Base-by-base conservation (phyloP, 2,797 vertebrate genomes). In the Rhinella marina region DNA sequence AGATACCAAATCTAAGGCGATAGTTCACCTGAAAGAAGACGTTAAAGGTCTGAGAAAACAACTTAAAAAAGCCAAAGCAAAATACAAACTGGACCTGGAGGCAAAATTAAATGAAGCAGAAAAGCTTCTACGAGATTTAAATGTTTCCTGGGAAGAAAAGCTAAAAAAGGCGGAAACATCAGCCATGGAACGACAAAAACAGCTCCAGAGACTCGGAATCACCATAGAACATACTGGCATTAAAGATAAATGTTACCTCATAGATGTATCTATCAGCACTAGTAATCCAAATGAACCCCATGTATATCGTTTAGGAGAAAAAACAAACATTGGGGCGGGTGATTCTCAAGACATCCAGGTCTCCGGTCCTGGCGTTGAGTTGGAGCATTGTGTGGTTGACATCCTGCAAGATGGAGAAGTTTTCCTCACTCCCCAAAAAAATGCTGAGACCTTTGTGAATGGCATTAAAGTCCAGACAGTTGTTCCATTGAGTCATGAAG, bases 401-500 rank as follows among this genome's bases (percentile, higher is more conserved):
- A 25, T n/a, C n/a, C n/a, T 11, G 25, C 23, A 66, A 66, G 62
- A 66, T 66, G 62, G 62, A 25, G 10, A 66, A 11, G n/a, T 25
- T 25, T n/a, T 66, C 12, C 62, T 66, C n/a, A 66, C 23, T n/a
- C 62, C 62, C n/a, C 25, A 66, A 10, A 25, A 66, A 11, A 25
- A 66, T 66, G 62, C 62, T 66, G 62, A 66, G 12, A 66, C n/a
- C 62, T 66, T 25, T 66, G 62, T 66, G n/a, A 66, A 66, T 66
- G 12, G 62, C 12, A 25, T 12, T 2, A 25, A 10, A 66, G 62
- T 66, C 10, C 62, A 25, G n/a, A 66, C 23, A 13, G 23, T 2
- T 25, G n/a, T 25, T 66, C 11, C 2, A 6, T 66, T 66, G n/a
- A 66, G n/a, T 66, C n/a, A 66, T 66, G n/a, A 66, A 66, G 62